Evolutionary conservation across 2,113 vertebrate species (phyloP), one percentile per base, ranked within the genome.

Genomic region (Danio rerio): DNA sequence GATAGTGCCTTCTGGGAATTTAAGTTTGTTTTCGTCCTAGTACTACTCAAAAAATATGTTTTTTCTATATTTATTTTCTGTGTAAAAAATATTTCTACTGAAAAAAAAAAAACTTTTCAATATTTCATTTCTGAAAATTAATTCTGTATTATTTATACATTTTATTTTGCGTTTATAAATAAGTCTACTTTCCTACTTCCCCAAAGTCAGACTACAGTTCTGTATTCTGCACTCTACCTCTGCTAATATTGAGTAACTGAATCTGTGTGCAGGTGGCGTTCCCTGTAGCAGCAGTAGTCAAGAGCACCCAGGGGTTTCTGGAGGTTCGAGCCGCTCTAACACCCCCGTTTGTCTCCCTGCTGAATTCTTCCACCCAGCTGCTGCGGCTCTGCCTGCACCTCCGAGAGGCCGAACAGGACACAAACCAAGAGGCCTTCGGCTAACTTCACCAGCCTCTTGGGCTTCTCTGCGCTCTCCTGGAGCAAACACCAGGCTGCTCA

Each of bases 401-500:
- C 89, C 91, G 11, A 94, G 94, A 84, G 89, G 91, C 70, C 91
- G 88, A 40, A 93, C 91, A 83, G 93, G 95, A 18, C 82, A 91
- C 0, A 72, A 92, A 69, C 90, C 73, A 21, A 91, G 89, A 62
- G 94, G 95, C 81, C 94, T 96, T 53, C 94, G 95, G 90, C 94
- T 97, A 62, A 94, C 96, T 80, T 95, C 97, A 45, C 96, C 96
- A 85, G 95, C 95, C 49, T 97, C 97, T 16, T 99, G 98, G 98
- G 95, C 95, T 9, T 97, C 97, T 6, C 91, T 97, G 61, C 93
- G 94, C 75, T 96, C 96, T 0, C 96, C 96, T 0, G 94, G 92
- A 21, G 93, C 94, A 85, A 96, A 96, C 86, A 96, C 94, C 89
- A 96, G 95, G 79, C 94, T 95, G 50, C 95, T 98, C 62, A 93